phyloP scores from a whole-genome alignment of 2,797 vertebrate species.

The Coregonus suidteri region DNA sequence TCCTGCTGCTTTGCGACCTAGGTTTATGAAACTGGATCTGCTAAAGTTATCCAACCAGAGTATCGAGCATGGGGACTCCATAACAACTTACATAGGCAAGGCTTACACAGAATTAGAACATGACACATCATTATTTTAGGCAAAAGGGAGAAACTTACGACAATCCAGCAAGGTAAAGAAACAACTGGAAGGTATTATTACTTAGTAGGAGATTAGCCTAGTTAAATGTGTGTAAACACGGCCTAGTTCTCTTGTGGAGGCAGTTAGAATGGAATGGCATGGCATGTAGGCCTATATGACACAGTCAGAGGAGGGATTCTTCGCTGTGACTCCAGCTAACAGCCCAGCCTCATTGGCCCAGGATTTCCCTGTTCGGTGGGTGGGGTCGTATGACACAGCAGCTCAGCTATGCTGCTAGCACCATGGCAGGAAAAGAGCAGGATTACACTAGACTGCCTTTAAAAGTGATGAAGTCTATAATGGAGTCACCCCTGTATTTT shows the following conservation, averaged over 20 bases:
- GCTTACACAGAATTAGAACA: neutral
- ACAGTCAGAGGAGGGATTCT: neutral
- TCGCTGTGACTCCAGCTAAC: neutral
- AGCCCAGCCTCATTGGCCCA: neutral
- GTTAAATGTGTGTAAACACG: neutral
- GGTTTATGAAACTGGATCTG: neutral
- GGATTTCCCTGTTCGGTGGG: slow-evolving; percentile 1
- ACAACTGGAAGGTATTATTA: neutral
- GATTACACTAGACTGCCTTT: neutral
- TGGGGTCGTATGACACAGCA: neutral
- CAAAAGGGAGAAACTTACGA: neutral
- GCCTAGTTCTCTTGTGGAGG: neutral
- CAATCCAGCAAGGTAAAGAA: neutral
- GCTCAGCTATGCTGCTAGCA: neutral
- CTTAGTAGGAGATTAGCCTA: neutral
- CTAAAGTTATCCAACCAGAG: neutral
- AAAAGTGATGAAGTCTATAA: too few species aligned
- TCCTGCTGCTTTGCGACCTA: neutral
- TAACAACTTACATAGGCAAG: neutral
- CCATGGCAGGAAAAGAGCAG: neutral
- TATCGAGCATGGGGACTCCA: neutral
- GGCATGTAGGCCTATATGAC: too few species aligned
- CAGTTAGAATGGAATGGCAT: neutral
- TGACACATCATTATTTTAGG: neutral
- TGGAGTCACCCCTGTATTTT: neutral